phyloP scores from a whole-genome alignment of 2,113 vertebrate genomes.

The Vimba vimba region DNA sequence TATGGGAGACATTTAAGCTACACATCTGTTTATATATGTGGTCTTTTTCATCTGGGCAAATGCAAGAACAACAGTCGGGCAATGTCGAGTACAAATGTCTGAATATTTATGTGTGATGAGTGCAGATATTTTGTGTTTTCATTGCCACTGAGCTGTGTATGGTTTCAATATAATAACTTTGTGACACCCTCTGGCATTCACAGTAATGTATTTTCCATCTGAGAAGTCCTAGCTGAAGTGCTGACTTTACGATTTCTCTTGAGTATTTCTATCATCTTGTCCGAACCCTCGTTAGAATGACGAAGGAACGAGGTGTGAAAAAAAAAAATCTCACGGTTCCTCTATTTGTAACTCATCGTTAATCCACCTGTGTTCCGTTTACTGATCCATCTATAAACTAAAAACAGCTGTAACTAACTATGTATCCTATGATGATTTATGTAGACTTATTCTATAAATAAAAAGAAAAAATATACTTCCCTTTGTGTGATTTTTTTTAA shows the following conservation, averaged over 20 bases:
- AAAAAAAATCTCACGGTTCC: slow-evolving; percentile 34
- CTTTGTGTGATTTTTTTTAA: neutral
- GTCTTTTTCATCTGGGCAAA: slow-evolving; percentile 38
- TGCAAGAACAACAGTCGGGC: neutral
- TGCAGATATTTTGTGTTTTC: slow-evolving; percentile 52
- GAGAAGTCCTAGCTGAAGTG: slow-evolving; percentile 36
- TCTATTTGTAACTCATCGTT: slow-evolving; percentile 60
- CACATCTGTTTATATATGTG: slow-evolving; percentile 6
- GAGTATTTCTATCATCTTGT: slow-evolving; percentile 48
- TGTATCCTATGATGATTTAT: slow-evolving; percentile 66
- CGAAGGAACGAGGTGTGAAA: slow-evolving; percentile 51
- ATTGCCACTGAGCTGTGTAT: slow-evolving; percentile 51
- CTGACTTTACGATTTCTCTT: slow-evolving; percentile 47
- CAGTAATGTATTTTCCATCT: slow-evolving; percentile 41
- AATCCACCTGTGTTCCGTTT: slow-evolving; percentile 57
- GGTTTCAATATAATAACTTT: slow-evolving; percentile 52
- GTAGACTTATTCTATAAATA: slow-evolving; percentile 69
- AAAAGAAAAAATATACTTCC: slow-evolving; percentile 52
- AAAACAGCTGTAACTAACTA: slow-evolving; percentile 62
- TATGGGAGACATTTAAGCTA: slow-evolving; percentile 30
- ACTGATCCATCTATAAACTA: slow-evolving; percentile 61
- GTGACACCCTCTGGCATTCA: slow-evolving; percentile 53
- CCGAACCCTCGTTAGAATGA: slow-evolving; percentile 45
- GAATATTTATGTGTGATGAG: slow-evolving; percentile 43
- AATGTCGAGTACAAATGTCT: slow-evolving; percentile 30